Conservation (phyloP, 2,113 vertebrate genomes). For the Macrotis lagotis region DNA sequence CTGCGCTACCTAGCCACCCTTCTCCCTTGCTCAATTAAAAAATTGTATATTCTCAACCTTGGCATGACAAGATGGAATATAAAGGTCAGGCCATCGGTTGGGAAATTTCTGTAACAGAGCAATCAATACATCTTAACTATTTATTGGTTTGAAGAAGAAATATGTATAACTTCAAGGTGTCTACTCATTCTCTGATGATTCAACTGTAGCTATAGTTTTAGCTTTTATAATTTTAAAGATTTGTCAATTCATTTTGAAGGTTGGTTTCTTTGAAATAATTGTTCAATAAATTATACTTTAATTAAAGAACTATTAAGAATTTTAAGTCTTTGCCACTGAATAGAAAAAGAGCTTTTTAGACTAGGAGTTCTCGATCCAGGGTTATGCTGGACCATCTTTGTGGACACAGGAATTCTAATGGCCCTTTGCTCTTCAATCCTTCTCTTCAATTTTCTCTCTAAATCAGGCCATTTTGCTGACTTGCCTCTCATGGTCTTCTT, state of each 20-base stretch:
- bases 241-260: background rate
- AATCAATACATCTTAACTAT: background rate
- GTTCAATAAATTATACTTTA: background rate
- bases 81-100: background rate
- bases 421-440: too few species aligned
- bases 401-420: too few species aligned
- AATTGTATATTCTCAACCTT: background rate
- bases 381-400: too few species aligned
- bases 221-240: background rate
- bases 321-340: background rate
- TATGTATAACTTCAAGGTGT: background rate
- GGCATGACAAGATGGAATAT: background rate
- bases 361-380: background rate
- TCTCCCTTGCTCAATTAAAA: slow-evolving; percentile 1
- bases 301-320: slow-evolving; percentile 7
- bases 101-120: background rate
- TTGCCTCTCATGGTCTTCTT: too few species aligned
- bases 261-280: background rate
- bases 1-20: too few species aligned
- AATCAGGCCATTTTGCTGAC: too few species aligned
- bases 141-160: background rate
- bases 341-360: too few species aligned
- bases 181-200: background rate
- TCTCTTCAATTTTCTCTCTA: too few species aligned
- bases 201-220: background rate